Percentiles rank a stretch among this genome's conserved stretches.
These are phyloP conservation scores for Bathynomus jamesi DNA, from an alignment of 1,140 invertebrate genomes.

Conservation along the genomic window DNA sequence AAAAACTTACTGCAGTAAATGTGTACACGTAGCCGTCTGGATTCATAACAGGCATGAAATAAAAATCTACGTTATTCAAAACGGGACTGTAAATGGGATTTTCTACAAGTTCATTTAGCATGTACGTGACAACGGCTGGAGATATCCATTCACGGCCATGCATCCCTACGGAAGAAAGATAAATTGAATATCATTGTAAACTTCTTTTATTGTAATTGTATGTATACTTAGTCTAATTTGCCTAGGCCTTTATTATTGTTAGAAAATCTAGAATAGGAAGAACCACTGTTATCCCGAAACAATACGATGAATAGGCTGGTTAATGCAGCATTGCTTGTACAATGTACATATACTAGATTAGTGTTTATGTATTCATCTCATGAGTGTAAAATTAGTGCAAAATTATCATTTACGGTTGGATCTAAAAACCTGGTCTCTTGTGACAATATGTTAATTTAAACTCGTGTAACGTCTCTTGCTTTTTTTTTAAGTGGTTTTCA, in stretches of 20 bases:
- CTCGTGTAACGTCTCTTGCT: too few species aligned
- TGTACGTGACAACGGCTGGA: constrained; percentile 74
- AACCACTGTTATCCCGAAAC: neutral
- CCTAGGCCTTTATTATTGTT: neutral
- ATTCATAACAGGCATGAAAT: constrained; percentile 70
- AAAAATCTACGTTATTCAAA: constrained; percentile 70
- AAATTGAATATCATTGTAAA: neutral
- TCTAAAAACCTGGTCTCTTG: too few species aligned
- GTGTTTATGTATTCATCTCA: too few species aligned
- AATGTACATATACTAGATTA: neutral
- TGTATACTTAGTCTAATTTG: too few species aligned
- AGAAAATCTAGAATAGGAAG: neutral
- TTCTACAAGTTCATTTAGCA: constrained; percentile 62
- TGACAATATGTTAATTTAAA: too few species aligned
- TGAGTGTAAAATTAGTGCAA: too few species aligned
- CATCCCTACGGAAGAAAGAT: constrained; percentile 52
- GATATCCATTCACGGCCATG: constrained; percentile 90
- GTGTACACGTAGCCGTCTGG: constrained; percentile 75
- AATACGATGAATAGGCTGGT: neutral
- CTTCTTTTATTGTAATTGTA: too few species aligned
- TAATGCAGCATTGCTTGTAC: neutral
- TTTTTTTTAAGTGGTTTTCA: too few species aligned
- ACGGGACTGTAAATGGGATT: constrained; percentile 50
- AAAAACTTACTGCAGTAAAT: constrained; percentile 22
- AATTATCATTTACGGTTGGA: too few species aligned